phyloP scores from a whole-genome alignment of 2,888 invertebrate species.

The Chymomyza fuscimana region DNA sequence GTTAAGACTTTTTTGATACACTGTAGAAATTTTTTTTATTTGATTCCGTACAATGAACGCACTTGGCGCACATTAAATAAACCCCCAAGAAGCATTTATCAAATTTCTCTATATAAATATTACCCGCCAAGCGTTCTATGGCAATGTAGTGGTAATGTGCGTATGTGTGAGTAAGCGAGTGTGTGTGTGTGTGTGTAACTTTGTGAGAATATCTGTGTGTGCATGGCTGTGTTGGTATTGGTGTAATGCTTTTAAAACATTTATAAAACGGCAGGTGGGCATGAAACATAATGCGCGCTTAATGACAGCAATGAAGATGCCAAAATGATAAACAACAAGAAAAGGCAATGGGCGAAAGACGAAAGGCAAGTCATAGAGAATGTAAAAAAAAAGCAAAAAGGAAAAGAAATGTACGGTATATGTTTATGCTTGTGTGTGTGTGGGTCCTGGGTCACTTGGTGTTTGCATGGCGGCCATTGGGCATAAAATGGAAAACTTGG shows the following conservation, averaged over 20 bases:
- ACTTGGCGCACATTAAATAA: slow-evolving; percentile 72
- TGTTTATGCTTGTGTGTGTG: too few species aligned
- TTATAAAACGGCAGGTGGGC: slow-evolving; percentile 68
- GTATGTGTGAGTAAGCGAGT: slow-evolving; percentile 17
- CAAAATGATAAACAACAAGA: slow-evolving; percentile 72
- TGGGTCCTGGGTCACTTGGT: slow-evolving; percentile 58
- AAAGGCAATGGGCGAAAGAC: slow-evolving; percentile 34
- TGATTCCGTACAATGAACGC: slow-evolving; percentile 64
- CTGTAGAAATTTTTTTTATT: slow-evolving; percentile 51
- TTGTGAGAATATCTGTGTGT: slow-evolving; percentile 14
- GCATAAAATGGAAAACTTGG: neutral
- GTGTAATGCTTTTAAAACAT: slow-evolving; percentile 56
- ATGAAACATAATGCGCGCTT: slow-evolving; percentile 65
- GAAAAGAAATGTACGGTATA: slow-evolving; percentile 34
- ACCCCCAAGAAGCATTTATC: slow-evolving; percentile 71
- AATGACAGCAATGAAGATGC: slow-evolving; percentile 76
- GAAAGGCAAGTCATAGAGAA: neutral
- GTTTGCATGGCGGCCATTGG: neutral
- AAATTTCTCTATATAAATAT: slow-evolving; percentile 65
- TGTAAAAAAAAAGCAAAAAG: slow-evolving; percentile 31
- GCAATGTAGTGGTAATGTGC: neutral
- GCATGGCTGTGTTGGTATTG: slow-evolving; percentile 29
- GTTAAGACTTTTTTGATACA: too few species aligned
- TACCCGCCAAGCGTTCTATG: slow-evolving; percentile 31
- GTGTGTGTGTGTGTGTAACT: too few species aligned